phyloP scores from a whole-genome alignment of 2,113 vertebrate genomes.

The Nyctereutes procyonoides region DNA sequence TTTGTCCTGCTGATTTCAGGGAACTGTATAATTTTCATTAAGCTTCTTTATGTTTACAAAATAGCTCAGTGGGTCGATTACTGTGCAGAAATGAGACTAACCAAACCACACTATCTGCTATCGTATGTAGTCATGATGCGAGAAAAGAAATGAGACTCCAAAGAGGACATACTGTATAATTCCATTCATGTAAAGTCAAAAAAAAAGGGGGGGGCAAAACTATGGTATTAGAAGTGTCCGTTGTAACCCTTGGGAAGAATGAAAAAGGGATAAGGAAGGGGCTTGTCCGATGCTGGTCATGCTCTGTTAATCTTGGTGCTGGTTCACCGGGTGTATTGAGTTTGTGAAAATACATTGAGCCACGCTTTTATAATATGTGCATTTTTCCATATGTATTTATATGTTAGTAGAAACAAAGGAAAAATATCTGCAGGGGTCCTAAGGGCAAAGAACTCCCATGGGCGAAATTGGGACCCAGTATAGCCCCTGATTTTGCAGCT shows the following conservation, averaged over 20 bases:
- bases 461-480: not conserved
- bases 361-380: not conserved
- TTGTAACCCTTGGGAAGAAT: not conserved
- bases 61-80: not conserved
- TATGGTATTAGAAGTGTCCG: not conserved
- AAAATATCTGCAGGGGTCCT: not conserved
- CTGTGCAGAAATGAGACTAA: not conserved
- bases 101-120: not conserved
- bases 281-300: rapidly evolving
- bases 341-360: not conserved
- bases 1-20: not conserved
- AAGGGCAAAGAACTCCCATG: not conserved
- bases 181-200: not conserved
- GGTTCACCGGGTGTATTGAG: not conserved
- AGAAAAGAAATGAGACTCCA: not conserved
- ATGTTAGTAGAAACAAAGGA: not conserved
- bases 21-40: not conserved
- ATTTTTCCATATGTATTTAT: not conserved
- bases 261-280: not conserved
- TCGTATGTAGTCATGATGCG: not conserved
- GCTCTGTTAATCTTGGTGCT: not conserved
- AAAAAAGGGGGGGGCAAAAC: not conserved
- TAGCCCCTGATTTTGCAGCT: not conserved
- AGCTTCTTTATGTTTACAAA: not conserved
- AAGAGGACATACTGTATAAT: not conserved